A percentile compares a stretch with the other conserved stretches of the same genome.
Conservation (phyloP, 2,113 vertebrate genomes). For the Caretta caretta region DNA sequence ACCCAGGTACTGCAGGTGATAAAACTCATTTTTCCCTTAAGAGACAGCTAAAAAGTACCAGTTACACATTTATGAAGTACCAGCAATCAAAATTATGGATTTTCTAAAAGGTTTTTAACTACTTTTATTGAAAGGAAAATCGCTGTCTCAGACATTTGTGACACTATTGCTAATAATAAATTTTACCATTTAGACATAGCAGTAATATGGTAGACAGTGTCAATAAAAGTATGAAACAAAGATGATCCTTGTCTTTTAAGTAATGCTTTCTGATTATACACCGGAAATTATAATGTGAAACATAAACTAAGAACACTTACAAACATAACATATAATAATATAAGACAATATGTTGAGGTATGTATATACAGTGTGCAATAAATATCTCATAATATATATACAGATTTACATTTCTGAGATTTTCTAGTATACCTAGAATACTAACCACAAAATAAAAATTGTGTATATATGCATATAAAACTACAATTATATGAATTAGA, state of each 20-base stretch:
- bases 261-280: constrained; percentile 78
- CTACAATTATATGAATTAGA: background rate
- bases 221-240: constrained; percentile 86
- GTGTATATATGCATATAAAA: background rate
- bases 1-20: constrained; percentile 91
- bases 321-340: constrained; percentile 12
- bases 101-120: constrained; percentile 92
- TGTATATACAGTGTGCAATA: rapidly evolving
- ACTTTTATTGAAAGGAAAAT: constrained; percentile 92
- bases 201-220: constrained; percentile 83
- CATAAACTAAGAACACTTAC: constrained; percentile 68
- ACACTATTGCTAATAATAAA: constrained; percentile 88
- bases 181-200: constrained; percentile 84
- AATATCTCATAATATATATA: background rate
- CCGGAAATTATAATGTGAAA: constrained; percentile 80
- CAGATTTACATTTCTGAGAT: background rate
- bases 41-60: constrained; percentile 92
- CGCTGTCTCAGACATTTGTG: constrained; percentile 90
- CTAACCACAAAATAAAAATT: background rate
- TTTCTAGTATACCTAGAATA: background rate
- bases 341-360: background rate
- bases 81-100: constrained; percentile 92
- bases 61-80: constrained; percentile 92
- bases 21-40: constrained; percentile 92
- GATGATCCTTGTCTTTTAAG: constrained; percentile 80